phyloP scores from a whole-genome alignment of 2,113 vertebrate genomes.

The Paramormyrops kingsleyae region DNA sequence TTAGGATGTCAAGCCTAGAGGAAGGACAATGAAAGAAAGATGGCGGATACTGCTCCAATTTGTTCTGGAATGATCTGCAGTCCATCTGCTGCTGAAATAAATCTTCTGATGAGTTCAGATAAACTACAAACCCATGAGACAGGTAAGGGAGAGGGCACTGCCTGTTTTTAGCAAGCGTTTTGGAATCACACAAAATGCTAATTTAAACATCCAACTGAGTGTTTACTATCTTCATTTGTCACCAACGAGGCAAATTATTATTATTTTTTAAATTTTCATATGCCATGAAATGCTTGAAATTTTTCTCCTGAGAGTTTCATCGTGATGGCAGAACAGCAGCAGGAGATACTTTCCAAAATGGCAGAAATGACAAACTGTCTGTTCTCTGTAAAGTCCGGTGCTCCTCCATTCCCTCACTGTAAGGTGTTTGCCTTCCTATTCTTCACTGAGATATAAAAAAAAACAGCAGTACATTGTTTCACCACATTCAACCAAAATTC shows the following conservation, averaged over 20 bases:
- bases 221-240: slow-evolving; percentile 16
- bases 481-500: not conserved
- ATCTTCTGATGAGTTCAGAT: slow-evolving; percentile 19
- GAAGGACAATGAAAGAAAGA: slow-evolving; percentile 49
- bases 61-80: slow-evolving; percentile 40
- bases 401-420: no score
- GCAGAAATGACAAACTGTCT: slow-evolving; percentile 13
- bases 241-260: not conserved
- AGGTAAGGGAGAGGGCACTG: slow-evolving; percentile 7
- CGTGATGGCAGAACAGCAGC: slow-evolving; percentile 5
- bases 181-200: slow-evolving; percentile 10
- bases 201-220: not conserved
- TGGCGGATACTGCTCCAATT: slow-evolving; percentile 40
- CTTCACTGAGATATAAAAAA: not conserved
- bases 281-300: not conserved
- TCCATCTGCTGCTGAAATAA: slow-evolving; percentile 31
- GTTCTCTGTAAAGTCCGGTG: not conserved
- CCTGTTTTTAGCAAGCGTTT: slow-evolving; percentile 14
- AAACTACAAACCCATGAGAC: slow-evolving; percentile 29
- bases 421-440: not conserved
- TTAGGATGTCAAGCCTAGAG: slow-evolving; percentile 34
- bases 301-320: slow-evolving; percentile 11
- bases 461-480: not conserved
- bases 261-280: not conserved
- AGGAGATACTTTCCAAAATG: not conserved